Evolutionary conservation across 2,888 invertebrate genomes (phyloP).

Genomic region (Brenthis hecate): DNA sequence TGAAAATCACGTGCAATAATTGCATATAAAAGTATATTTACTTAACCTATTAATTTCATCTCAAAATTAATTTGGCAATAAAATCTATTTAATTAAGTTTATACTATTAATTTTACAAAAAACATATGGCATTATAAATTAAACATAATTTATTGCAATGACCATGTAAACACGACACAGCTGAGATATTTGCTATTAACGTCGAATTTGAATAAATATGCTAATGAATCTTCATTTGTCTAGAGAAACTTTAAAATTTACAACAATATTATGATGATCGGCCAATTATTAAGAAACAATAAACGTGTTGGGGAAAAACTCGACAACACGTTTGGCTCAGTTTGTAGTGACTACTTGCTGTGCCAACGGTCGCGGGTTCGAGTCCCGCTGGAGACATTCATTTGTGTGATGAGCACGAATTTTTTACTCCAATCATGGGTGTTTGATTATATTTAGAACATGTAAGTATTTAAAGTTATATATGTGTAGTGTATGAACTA

Average conservation of each 20-base stretch:
- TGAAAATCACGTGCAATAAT: too few species aligned
- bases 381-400: too few species aligned
- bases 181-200: neutral
- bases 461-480: too few species aligned
- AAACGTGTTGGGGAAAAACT: neutral
- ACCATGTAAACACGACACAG: neutral
- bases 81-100: slow-evolving; percentile 2
- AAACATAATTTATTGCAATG: slow-evolving; percentile 10
- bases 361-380: too few species aligned
- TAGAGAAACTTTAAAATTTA: slow-evolving; percentile 5
- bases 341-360: too few species aligned
- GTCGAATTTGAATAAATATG: slow-evolving; percentile 32
- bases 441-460: too few species aligned
- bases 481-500: too few species aligned
- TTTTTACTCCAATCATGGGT: too few species aligned
- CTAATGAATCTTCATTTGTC: slow-evolving; percentile 28
- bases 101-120: slow-evolving; percentile 3
- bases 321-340: too few species aligned
- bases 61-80: slow-evolving; percentile 1
- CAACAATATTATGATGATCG: slow-evolving; percentile 9
- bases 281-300: slow-evolving; percentile 9
- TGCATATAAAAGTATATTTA: too few species aligned
- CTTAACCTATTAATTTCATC: neutral
- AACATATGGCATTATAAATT: neutral
- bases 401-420: too few species aligned